Percentiles rank a stretch among this genome's conserved stretches.
These are phyloP conservation scores for Lissocephala sabroskyi DNA, from an alignment of 2,888 invertebrate genomes.

Conservation along the genomic window DNA sequence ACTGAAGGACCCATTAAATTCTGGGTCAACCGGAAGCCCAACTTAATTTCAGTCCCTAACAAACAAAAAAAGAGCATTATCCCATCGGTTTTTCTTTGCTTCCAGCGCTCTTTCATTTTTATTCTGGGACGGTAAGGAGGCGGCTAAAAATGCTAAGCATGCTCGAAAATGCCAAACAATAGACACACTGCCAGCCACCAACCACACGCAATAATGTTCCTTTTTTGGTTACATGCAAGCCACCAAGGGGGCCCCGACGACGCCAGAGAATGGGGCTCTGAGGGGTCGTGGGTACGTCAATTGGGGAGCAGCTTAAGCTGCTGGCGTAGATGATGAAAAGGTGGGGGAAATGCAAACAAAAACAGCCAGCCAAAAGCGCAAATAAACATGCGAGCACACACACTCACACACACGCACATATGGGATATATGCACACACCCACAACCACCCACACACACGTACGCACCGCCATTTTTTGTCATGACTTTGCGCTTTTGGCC, in stretches of 20 bases:
- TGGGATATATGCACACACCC: constrained; percentile 13
- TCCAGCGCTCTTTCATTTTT: too few species aligned
- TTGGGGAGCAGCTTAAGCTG: not conserved
- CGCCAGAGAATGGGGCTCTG: too few species aligned
- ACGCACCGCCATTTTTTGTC: constrained; percentile 25
- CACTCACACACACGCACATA: constrained; percentile 10
- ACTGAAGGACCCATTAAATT: too few species aligned
- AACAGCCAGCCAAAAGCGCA: constrained; percentile 5
- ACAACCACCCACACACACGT: constrained; percentile 12
- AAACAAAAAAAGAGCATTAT: too few species aligned
- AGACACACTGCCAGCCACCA: constrained; percentile 29
- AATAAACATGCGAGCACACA: constrained; percentile 9
- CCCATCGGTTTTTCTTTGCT: too few species aligned
- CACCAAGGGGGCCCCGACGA: too few species aligned
- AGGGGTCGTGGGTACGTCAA: too few species aligned
- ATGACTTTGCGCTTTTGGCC: constrained; percentile 53
- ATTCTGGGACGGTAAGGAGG: too few species aligned
- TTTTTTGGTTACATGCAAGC: constrained; percentile 35
- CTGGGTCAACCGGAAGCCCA: too few species aligned
- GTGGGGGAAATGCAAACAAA: constrained; percentile 15
- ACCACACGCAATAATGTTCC: constrained; percentile 40
- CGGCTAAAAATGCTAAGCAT: constrained; percentile 41
- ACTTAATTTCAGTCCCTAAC: too few species aligned
- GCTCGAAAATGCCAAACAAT: constrained; percentile 50
- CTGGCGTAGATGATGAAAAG: too few species aligned